Evolutionary conservation across 2,113 vertebrate species (phyloP), one percentile per base, ranked within the genome.

Genomic region (Macquaria australasica): DNA sequence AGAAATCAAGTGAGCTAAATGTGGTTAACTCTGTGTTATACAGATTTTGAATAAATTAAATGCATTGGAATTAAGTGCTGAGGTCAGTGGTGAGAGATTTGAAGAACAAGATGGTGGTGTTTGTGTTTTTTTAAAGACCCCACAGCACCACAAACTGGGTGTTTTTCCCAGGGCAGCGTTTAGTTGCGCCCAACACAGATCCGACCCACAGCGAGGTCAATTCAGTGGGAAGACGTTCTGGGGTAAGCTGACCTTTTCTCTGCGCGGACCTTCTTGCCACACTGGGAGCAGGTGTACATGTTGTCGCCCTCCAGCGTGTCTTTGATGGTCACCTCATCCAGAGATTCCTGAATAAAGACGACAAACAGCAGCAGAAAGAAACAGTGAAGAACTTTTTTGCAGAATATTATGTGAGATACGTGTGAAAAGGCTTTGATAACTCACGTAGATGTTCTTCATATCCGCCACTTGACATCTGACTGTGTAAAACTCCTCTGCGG

Each of bases 371-470:
- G 8, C 5, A 25, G 8, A 23, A 25, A 10, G 9, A 25, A 23
- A 48, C 25, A 2, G 34, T 20, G 23, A 0, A 31, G 0, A 64
- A 41, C 20, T 9, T 3, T 20, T 15, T 5, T 56, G 20, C 70
- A 28, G 20, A 55, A n/a, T 11, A 14, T 58, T 11, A 55, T 4
- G 12, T 58, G 34, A n/a, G 10, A 34, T 20, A 8, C 43, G 37
- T 3, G n/a, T 39, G 18, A 18, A 62, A 34, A 23, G 12, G 8
- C 39, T 21, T 25, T 28, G 3, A 16, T 39, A 8, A 97, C 98
- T 98, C 91, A 99, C 98, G 81, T 99, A 99, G 94, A 99, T 99
- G 94, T 99, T 99, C 95, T 99, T 99, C 98, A 99, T 99, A 86
- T 99, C 98, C 15, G 98, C 98, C 53, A 99, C 98, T 84, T 99